Conservation (phyloP, 2,797 vertebrate species). For the Amazona ochrocephala region DNA sequence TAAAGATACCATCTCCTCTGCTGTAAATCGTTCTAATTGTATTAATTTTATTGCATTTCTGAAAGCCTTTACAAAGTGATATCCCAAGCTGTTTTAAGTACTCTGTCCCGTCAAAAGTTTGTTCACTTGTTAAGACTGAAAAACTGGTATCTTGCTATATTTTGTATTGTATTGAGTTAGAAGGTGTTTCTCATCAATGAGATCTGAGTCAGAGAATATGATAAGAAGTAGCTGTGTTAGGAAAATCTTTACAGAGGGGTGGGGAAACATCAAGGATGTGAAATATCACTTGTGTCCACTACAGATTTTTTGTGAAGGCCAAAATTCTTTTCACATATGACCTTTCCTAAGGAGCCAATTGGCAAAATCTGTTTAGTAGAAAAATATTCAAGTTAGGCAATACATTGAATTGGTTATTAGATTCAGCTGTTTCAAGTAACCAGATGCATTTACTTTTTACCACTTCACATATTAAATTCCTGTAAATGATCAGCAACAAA, state of each 20-base stretch:
- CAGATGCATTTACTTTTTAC: not conserved
- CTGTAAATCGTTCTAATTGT: not conserved
- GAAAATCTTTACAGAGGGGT: not conserved
- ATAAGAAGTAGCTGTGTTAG: not conserved
- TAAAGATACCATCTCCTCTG: not conserved
- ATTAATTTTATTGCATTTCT: not conserved
- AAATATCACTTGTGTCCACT: not conserved
- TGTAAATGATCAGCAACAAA: not conserved
- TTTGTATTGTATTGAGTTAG: not conserved
- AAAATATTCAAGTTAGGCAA: not conserved
- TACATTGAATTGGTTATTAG: not conserved
- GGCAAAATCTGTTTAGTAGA: not conserved
- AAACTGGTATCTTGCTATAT: not conserved
- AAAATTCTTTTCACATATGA: not conserved
- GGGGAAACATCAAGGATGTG: not conserved
- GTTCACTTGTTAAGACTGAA: not conserved
- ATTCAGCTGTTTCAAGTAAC: not conserved
- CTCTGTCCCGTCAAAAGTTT: not conserved
- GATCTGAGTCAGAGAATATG: not conserved
- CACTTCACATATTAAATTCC: not conserved
- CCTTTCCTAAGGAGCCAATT: not conserved
- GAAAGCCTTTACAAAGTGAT: not conserved
- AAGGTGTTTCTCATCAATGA: not conserved
- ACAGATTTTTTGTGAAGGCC: not conserved
- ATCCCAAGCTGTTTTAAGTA: not conserved